Conservation (phyloP, 2,797 vertebrate species). For the Paramormyrops hopkinsi region DNA sequence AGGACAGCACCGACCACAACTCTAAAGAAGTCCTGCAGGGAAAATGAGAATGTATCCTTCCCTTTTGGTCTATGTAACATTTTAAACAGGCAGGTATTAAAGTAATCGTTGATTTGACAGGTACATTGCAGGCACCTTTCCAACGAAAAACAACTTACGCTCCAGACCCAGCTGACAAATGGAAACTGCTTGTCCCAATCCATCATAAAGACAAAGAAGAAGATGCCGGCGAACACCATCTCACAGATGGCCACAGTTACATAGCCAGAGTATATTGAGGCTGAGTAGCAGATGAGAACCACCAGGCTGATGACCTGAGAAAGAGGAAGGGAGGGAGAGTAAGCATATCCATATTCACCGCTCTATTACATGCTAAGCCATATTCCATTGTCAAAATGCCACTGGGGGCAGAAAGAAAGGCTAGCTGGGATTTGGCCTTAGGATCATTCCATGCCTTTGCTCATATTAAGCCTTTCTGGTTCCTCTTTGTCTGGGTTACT, state of each 20-base stretch:
- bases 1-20: constrained; percentile 45
- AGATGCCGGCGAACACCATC: constrained; percentile 59
- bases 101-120: neutral
- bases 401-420: neutral
- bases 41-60: neutral
- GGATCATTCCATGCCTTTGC: neutral
- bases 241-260: constrained; percentile 60
- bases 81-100: neutral
- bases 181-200: constrained; percentile 64
- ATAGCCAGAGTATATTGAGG: constrained; percentile 50
- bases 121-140: neutral
- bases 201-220: constrained; percentile 70
- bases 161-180: constrained; percentile 76
- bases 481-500: neutral
- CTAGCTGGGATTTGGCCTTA: neutral
- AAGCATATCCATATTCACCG: neutral
- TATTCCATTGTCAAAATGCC: neutral
- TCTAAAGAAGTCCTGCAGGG: constrained; percentile 59
- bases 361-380: neutral
- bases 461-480: neutral
- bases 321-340: neutral
- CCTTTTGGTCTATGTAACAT: neutral
- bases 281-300: constrained; percentile 71
- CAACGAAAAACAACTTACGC: constrained; percentile 55
- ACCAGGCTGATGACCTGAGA: constrained; percentile 66